Percentiles rank a stretch among this genome's conserved stretches.
Conservation (phyloP, 92 coral and sea anemone species). For the Phenganax stokvisi region DNA sequence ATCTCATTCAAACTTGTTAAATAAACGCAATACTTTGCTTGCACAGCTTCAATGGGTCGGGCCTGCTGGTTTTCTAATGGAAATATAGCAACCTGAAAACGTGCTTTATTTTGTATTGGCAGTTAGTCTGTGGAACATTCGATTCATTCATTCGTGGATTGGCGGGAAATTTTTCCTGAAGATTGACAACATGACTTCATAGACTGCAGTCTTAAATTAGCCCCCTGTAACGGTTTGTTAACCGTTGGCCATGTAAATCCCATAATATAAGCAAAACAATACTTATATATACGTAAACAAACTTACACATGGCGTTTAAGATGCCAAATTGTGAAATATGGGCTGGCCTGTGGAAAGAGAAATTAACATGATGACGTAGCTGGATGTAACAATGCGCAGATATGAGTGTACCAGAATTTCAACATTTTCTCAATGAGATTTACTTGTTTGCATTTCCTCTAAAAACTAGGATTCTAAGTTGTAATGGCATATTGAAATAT, state of each 20-base stretch:
- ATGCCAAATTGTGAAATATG: neutral
- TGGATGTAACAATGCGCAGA: neutral
- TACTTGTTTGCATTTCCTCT: too few species aligned
- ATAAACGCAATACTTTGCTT: neutral
- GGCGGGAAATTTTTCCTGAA: neutral
- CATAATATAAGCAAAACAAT: neutral
- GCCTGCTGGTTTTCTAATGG: slow-evolving; percentile 13
- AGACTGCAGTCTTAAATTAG: neutral
- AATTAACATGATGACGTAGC: slow-evolving; percentile 2
- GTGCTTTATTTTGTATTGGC: neutral
- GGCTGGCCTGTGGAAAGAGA: neutral
- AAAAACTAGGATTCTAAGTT: too few species aligned
- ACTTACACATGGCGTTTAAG: neutral
- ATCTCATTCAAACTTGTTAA: neutral
- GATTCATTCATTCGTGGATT: neutral
- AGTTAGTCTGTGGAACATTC: neutral
- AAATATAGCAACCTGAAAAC: neutral
- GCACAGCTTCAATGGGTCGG: neutral
- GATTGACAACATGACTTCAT: neutral
- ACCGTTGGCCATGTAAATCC: neutral
- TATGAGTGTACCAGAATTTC: too few species aligned
- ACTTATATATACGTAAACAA: neutral
- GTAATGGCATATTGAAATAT: too few species aligned
- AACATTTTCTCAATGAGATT: too few species aligned
- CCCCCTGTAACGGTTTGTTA: neutral